These are phyloP conservation scores for Chironomus tentans DNA, from an alignment of 2,888 invertebrate species.

Conservation along the genomic window DNA sequence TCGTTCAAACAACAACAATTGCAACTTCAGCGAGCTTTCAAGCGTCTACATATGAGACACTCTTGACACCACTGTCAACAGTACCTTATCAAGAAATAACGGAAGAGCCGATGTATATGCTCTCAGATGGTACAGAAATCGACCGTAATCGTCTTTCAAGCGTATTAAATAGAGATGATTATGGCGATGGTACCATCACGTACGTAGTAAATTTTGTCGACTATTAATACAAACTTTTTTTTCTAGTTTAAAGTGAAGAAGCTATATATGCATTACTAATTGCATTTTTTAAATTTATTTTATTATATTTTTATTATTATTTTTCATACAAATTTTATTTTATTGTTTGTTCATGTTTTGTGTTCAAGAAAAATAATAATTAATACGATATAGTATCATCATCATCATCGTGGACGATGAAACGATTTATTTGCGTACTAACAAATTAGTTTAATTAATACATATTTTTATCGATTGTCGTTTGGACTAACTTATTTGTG, in stretches of 20 bases:
- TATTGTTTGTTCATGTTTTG: background rate
- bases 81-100: slow-evolving; percentile 26
- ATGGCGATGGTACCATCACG: slow-evolving; percentile 17
- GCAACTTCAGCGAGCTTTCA: slow-evolving; percentile 17
- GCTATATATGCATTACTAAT: background rate
- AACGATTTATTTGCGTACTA: background rate
- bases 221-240: slow-evolving; percentile 1
- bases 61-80: slow-evolving; percentile 12
- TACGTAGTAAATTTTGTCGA: slow-evolving; percentile 24
- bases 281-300: background rate
- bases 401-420: background rate
- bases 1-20: background rate
- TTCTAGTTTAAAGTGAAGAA: background rate
- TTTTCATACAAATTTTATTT: background rate
- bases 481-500: background rate
- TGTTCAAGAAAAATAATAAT: background rate
- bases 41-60: slow-evolving; percentile 9
- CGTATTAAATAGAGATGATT: slow-evolving; percentile 21
- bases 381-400: background rate
- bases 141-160: slow-evolving; percentile 14
- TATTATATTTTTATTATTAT: background rate
- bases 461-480: background rate
- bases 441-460: background rate
- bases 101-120: slow-evolving; percentile 13
- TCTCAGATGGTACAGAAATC: slow-evolving; percentile 16